phyloP scores from a whole-genome alignment of 1,140 invertebrate genomes.

The Proales similis region DNA sequence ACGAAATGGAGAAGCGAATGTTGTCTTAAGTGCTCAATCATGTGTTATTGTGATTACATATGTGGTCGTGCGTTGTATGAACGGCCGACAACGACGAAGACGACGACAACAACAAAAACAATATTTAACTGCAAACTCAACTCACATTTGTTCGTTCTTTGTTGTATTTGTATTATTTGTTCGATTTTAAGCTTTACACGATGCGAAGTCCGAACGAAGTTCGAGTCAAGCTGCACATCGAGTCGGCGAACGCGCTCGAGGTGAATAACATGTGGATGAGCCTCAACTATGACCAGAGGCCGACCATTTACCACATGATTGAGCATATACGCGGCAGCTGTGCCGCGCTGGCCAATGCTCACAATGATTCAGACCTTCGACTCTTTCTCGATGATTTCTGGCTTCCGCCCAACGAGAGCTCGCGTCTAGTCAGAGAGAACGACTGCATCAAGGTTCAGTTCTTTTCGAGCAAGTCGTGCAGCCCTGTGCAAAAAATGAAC shows the following conservation, averaged over 20 bases:
- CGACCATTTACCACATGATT: slow-evolving; percentile 20
- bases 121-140: too few relatives aligned
- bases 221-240: slow-evolving; percentile 22
- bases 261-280: slow-evolving; percentile 34
- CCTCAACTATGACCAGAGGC: slow-evolving; percentile 29
- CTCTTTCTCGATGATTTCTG: slow-evolving; percentile 29
- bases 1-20: too few relatives aligned
- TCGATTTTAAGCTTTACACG: too few relatives aligned
- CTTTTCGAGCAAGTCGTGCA: too few relatives aligned
- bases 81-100: too few relatives aligned
- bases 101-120: too few relatives aligned
- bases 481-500: background rate
- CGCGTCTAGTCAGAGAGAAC: slow-evolving; percentile 9
- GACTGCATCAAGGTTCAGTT: slow-evolving; percentile 1
- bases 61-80: too few relatives aligned
- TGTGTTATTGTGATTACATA: too few relatives aligned
- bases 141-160: too few relatives aligned
- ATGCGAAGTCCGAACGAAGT: slow-evolving; percentile 33
- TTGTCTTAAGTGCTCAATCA: too few relatives aligned
- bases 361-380: background rate
- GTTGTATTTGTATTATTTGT: too few relatives aligned
- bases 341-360: background rate
- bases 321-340: slow-evolving; percentile 7
- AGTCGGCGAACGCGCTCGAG: background rate
- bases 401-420: slow-evolving; percentile 25